Base-by-base conservation (phyloP, 2,888 invertebrate genomes). In the Oscheius sp. region DNA sequence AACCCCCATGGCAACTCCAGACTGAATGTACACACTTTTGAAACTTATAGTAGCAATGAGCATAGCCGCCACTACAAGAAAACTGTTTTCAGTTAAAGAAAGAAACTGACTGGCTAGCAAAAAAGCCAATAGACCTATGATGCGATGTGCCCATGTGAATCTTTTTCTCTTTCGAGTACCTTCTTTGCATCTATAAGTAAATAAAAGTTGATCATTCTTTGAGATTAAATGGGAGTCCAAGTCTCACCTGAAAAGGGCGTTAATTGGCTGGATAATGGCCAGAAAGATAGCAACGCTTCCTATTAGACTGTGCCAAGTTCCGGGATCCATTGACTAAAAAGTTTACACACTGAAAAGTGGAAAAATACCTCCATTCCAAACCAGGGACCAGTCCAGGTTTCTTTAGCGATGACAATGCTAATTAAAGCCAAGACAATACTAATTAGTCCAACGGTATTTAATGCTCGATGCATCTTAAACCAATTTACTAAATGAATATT, bases 381-480 rank as follows among this genome's bases (percentile, higher is more conserved):
- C 1, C 8, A 2, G 1, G 61, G 61, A n/a, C 61, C 61, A 25
- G 20, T n/a, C 61, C 61, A 61, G 10, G 8, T 6, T 23, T 45
- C 42, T 12, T 20, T 17, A 31, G 61, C 25, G 1, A 23, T 45
- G 31, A 45, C 20, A n/a, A 61, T 61, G n/a, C 42, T 29, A 31
- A 61, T 2, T 10, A 31, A 8, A 8, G 45, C 45, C 17, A 61
- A 5, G 5, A 45, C 10, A 6, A 61, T 42, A 10, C 42, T 17
- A n/a, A 61, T 45, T 3, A 61, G 45, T 1, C 61, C 61, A 4
- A 61, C 20, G 4, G 29, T 61, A 10, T 61, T 61, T 1, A 61
- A 20, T 1, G 61, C 61, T 27, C 61, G 25, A 27, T 61, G 61
- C 61, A 61, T 61, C 61, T 61, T 42, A 45, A 61, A 3, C 6